Percentiles rank a stretch among this genome's conserved stretches.
Evolutionary conservation across 2,113 vertebrate species (phyloP).

Genomic region (Sinocyclocheilus rhinocerous): DNA sequence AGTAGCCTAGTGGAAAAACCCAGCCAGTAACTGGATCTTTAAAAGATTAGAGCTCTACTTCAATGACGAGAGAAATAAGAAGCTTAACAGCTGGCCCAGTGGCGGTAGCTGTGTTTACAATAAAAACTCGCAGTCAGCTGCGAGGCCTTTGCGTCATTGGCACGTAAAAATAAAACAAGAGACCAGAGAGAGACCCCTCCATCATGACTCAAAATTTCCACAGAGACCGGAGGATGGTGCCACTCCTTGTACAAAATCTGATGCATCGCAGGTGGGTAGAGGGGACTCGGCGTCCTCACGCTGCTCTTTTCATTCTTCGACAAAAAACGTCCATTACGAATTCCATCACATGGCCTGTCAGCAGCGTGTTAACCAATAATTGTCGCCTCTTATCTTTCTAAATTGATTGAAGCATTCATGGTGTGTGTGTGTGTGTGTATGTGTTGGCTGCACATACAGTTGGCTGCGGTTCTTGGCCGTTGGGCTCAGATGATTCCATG

Average conservation of each 20-base stretch:
- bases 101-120: slow-evolving; percentile 60
- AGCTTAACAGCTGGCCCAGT: slow-evolving; percentile 62
- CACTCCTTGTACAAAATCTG: slow-evolving; percentile 23
- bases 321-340: slow-evolving; percentile 20
- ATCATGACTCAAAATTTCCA: slow-evolving; percentile 73
- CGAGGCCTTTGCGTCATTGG: slow-evolving; percentile 52
- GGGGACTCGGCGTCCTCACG: neutral
- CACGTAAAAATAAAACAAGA: slow-evolving; percentile 60
- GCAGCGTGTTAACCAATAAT: slow-evolving; percentile 63
- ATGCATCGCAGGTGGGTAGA: slow-evolving; percentile 21
- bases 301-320: too few relatives aligned
- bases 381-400: slow-evolving; percentile 62
- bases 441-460: slow-evolving; percentile 22
- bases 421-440: slow-evolving; percentile 62
- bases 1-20: slow-evolving; percentile 58
- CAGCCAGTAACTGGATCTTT: slow-evolving; percentile 60
- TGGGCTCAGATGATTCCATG: slow-evolving; percentile 33
- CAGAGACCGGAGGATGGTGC: slow-evolving; percentile 36
- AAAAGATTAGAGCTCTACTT: slow-evolving; percentile 69
- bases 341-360: slow-evolving; percentile 65
- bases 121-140: slow-evolving; percentile 55
- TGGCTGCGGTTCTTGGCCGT: slow-evolving; percentile 70
- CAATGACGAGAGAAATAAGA: slow-evolving; percentile 65
- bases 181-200: slow-evolving; percentile 45
- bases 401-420: slow-evolving; percentile 70